Evolutionary conservation across 1,140 invertebrate species (phyloP), one percentile per base, ranked within the genome.

Genomic region (Megalopta genalis): DNA sequence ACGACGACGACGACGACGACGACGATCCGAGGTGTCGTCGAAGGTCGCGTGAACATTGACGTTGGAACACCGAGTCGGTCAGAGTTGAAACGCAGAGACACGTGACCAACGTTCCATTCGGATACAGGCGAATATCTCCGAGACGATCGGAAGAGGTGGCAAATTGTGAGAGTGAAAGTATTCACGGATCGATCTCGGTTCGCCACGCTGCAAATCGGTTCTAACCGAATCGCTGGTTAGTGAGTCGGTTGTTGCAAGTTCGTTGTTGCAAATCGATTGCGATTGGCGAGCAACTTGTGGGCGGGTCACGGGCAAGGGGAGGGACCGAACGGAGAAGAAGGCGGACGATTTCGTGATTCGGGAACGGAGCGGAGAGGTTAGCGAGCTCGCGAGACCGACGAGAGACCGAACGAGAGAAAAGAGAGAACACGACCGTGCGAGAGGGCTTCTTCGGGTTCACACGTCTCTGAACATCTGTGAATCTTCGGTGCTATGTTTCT

Each of bases 381-480:
- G 42, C 32, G 25, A 62, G 49, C 49, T 21, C 69, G 70, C 39
- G 23, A 39, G 37, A 39, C 23, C 10, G n/a, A 57, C 54, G 49
- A 60, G 68, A 85, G 23, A 63, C 21, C 27, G 37, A 68, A 72
- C 4, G 60, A 77, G 63, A 65, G 60, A 23, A 54, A 67, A 16
- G 37, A 16, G 37, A 57, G 32, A 69, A 27, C 42, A 8, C 49
- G 49, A 52, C 49, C 27, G 78, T 66, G 16, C n/a, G 62, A 82
- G 5, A 68, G 37, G 76, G 82, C 77, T 73, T 32, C 32, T 32
- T 32, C 32, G 32, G 59, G 78, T n/a, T 86, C 81, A 88, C 91
- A 91, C 42, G 14, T 14, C 32, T 14, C 42, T 10, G 10, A 46
- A 12, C 42, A 46, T 89, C 90, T 92, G 90, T 16, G 16, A 52